phyloP scores from a whole-genome alignment of 2,113 vertebrate species.

The Chaenocephalus aceratus region DNA sequence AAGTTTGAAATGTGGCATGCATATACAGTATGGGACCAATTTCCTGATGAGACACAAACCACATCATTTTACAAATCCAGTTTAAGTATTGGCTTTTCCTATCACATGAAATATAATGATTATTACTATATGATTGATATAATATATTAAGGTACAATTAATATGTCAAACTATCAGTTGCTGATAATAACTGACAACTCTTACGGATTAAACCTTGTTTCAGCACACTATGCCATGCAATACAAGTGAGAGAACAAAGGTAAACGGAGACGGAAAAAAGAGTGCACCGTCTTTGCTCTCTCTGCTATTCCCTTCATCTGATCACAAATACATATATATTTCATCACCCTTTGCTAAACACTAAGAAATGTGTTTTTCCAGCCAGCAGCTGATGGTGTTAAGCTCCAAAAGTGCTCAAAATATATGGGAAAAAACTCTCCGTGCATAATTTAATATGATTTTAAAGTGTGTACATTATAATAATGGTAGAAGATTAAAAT shows the following conservation, averaged over 20 bases:
- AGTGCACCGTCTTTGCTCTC: neutral
- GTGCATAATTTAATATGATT: slow-evolving; percentile 49
- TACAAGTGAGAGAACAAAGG: slow-evolving; percentile 25
- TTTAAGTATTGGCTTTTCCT: slow-evolving; percentile 46
- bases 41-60: slow-evolving; percentile 30
- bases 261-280: slow-evolving; percentile 32
- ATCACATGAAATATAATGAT: slow-evolving; percentile 43
- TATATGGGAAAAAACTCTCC: slow-evolving; percentile 20
- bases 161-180: slow-evolving; percentile 45
- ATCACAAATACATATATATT: slow-evolving; percentile 33
- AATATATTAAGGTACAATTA: slow-evolving; percentile 45
- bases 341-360: slow-evolving; percentile 29
- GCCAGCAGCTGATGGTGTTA: slow-evolving; percentile 36
- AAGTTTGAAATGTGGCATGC: slow-evolving; percentile 70
- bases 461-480: slow-evolving; percentile 40
- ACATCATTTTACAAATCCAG: slow-evolving; percentile 33
- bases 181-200: slow-evolving; percentile 17
- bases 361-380: slow-evolving; percentile 30
- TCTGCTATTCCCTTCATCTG: neutral
- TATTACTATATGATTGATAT: slow-evolving; percentile 35
- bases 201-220: slow-evolving; percentile 32
- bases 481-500: neutral
- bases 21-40: slow-evolving; percentile 36
- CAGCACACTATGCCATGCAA: slow-evolving; percentile 52
- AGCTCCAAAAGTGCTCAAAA: slow-evolving; percentile 53